Conservation (phyloP, 2,888 invertebrate species). For the Asteroscopus sphinx region DNA sequence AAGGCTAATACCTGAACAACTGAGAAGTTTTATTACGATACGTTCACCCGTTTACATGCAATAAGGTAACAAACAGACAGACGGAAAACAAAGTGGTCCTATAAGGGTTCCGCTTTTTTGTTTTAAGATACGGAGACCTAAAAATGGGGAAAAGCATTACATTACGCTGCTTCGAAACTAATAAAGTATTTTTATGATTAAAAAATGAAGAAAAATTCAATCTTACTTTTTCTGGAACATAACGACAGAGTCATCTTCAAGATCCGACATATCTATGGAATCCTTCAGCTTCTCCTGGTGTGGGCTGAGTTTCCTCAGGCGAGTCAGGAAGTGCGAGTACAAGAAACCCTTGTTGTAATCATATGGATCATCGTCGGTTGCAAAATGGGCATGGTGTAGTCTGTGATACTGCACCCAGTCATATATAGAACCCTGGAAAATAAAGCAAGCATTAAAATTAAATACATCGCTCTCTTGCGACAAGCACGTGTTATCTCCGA, state of each 20-base stretch:
- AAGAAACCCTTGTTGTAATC: constrained; percentile 94
- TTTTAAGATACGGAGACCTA: too few species aligned
- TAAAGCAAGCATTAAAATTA: neutral
- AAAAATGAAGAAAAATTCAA: neutral
- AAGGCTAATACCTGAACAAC: too few species aligned
- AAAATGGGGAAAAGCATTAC: too few species aligned
- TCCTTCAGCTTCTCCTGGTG: constrained; percentile 91
- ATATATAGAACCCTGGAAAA: constrained; percentile 93
- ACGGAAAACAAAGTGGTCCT: too few species aligned
- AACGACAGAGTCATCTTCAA: constrained; percentile 93
- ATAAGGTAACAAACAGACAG: too few species aligned
- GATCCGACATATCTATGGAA: constrained; percentile 94
- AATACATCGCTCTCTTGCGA: too few species aligned
- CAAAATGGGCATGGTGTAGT: constrained; percentile 94
- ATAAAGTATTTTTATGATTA: too few species aligned
- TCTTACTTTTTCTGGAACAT: constrained; percentile 94
- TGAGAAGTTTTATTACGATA: too few species aligned
- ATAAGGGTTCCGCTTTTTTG: too few species aligned
- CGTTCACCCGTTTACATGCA: too few species aligned
- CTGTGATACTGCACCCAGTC: constrained; percentile 96
- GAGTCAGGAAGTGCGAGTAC: constrained; percentile 94
- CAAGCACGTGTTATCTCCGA: too few species aligned
- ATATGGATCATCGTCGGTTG: constrained; percentile 94
- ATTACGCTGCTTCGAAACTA: too few species aligned
- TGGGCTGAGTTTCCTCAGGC: constrained; percentile 91